Evolutionary conservation across 1,140 invertebrate species (phyloP).

Genomic region (Rhyacophila brunnea): DNA sequence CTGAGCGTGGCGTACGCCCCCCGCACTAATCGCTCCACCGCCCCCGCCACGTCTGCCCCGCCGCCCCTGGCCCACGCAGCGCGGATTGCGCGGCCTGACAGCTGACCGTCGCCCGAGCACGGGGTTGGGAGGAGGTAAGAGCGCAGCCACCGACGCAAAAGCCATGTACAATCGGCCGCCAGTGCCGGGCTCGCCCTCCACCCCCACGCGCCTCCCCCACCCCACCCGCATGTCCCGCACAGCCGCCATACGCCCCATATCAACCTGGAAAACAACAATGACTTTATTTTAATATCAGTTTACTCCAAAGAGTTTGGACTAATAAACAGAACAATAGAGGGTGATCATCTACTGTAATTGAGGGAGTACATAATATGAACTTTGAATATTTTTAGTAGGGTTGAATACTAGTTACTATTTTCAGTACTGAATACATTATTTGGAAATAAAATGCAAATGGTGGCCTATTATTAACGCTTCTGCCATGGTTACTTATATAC

Average conservation of each 20-base stretch:
- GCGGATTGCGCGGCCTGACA: slow-evolving; percentile 41
- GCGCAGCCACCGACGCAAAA: slow-evolving; percentile 72
- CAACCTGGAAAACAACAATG: slow-evolving; percentile 57
- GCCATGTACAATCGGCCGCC: slow-evolving; percentile 76
- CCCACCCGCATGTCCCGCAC: slow-evolving; percentile 67
- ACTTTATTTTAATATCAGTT: slow-evolving; percentile 43
- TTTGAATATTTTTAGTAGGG: no score
- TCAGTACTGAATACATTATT: no score
- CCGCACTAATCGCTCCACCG: slow-evolving; percentile 22
- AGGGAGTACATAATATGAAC: no score
- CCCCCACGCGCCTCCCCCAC: slow-evolving; percentile 53
- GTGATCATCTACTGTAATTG: no score
- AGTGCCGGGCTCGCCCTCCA: slow-evolving; percentile 79
- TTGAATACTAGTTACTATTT: no score
- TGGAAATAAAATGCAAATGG: no score
- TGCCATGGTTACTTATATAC: no score
- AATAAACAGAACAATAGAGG: no score
- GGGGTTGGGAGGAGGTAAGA: slow-evolving; percentile 62
- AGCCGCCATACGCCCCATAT: slow-evolving; percentile 66
- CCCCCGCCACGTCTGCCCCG: slow-evolving; percentile 41
- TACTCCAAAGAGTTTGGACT: no score
- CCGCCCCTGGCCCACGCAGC: slow-evolving; percentile 45
- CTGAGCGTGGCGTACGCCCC: slow-evolving; percentile 42
- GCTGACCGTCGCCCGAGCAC: slow-evolving; percentile 55
- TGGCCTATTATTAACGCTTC: no score